Evolutionary conservation across 2,797 vertebrate genomes (phyloP).

Genomic region (Gymnopithys bicolor): DNA sequence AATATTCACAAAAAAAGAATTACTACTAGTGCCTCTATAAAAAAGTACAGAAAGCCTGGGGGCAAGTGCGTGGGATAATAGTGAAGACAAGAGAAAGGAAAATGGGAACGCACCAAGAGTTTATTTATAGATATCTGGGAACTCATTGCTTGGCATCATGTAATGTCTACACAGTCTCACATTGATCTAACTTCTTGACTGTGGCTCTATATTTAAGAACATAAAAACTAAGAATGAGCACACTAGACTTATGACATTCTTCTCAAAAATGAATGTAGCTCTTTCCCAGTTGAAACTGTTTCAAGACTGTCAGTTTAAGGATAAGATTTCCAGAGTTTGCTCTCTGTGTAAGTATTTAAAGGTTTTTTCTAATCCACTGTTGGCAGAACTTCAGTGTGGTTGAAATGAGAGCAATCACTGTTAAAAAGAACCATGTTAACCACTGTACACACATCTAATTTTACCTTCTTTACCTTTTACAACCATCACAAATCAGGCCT

Average conservation of each 20-base stretch:
- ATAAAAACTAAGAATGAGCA: slow-evolving; percentile 26
- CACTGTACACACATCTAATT: neutral
- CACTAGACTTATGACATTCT: neutral
- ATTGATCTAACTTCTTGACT: neutral
- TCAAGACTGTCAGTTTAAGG: neutral
- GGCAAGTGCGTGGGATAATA: slow-evolving; percentile 17
- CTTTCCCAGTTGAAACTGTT: slow-evolving; percentile 35
- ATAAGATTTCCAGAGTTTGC: neutral
- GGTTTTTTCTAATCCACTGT: neutral
- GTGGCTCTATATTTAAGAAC: slow-evolving; percentile 12
- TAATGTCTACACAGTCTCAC: neutral
- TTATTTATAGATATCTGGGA: slow-evolving; percentile 54
- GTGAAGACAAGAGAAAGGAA: slow-evolving; percentile 25
- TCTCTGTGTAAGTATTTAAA: neutral
- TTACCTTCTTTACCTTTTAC: neutral
- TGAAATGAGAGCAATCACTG: neutral
- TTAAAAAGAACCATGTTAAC: neutral
- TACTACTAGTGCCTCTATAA: neutral
- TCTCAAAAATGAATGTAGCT: neutral
- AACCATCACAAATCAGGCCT: neutral
- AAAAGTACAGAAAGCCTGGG: slow-evolving; percentile 22
- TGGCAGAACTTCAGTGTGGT: neutral
- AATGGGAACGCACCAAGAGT: neutral
- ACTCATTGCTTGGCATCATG: slow-evolving; percentile 12
- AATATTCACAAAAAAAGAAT: slow-evolving; percentile 13